Base-by-base conservation (phyloP, 1,140 invertebrate species). In the Calycopis cecrops region DNA sequence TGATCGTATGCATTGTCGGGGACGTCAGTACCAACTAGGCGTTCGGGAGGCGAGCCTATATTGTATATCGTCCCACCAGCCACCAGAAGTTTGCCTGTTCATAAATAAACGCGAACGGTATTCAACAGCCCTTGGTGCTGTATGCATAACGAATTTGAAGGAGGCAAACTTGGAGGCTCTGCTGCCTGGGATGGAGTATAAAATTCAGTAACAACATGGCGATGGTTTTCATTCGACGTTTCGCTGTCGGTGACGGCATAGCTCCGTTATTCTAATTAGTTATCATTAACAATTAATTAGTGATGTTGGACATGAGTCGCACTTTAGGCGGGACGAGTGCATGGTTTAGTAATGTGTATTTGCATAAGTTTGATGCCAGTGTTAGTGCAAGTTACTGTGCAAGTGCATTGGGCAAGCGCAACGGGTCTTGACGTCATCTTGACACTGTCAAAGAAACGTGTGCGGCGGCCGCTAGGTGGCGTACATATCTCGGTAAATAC, bases 41-140 rank as follows among this genome's bases (percentile, higher is more conserved):
- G 86, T 84, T 77, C 76, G 73, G 89, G 89, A 86, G 88, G 88
- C 90, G 88, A 87, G 89, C 90, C 88, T 88, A 88, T 90, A 88
- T 84, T 85, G 88, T 89, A 88, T 90, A 86, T 88, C 89, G 85
- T 84, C 83, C 80, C 82, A 85, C 88, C 89, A 79, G 74, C 88
- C 88, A 85, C 88, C 88, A 89, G 85, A 88, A 89, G 89, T 84
- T 85, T 88, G 84, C 80, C 81, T 85, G 85, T 87, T 88, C 89
- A 90, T 88, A 88, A 88, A 88, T 88, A 88, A 88, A 87, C 86
- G 87, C 79, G 85, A 87, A 83, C 87, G 77, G 82, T 88, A 88
- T 88, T 88, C 87, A 88, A 88, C 85, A 88, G 85, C 85, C 87
- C 87, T 87, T 85, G 83, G 87, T 88, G 87, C 87, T 88, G 87